Conservation (phyloP, 2,888 invertebrate genomes). For the Anticlea derivata region DNA sequence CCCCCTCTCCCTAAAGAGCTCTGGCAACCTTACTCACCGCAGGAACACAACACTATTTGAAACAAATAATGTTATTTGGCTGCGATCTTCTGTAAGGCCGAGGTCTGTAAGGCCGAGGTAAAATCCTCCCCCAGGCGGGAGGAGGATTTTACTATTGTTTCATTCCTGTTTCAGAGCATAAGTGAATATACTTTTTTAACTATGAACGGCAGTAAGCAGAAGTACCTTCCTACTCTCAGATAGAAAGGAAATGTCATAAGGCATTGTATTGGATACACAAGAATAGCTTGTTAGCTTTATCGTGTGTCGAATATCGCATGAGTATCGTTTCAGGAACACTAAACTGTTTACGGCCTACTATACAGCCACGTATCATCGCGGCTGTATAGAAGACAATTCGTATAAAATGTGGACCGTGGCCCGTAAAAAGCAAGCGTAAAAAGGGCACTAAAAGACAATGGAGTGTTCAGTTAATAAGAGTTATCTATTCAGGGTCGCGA, state of each 20-base stretch:
- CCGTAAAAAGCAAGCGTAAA: constrained; percentile 22
- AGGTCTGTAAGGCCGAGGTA: no score
- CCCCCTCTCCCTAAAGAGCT: no score
- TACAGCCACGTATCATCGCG: constrained; percentile 18
- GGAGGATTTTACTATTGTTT: neutral
- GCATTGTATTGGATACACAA: neutral
- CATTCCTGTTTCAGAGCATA: neutral
- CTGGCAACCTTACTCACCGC: no score
- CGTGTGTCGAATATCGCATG: constrained; percentile 6
- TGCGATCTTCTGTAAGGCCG: no score
- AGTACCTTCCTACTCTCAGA: neutral
- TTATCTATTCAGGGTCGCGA: constrained; percentile 6
- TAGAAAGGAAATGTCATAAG: neutral
- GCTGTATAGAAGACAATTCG: constrained; percentile 16
- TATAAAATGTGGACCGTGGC: constrained; percentile 3
- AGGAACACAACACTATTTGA: no score
- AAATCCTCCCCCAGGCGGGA: no score
- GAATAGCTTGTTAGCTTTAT: constrained; percentile 3
- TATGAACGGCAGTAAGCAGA: neutral
- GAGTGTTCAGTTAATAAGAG: constrained; percentile 26
- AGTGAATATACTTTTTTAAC: no score
- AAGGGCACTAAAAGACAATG: constrained; percentile 29
- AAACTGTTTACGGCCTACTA: constrained; percentile 26
- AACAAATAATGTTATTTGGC: no score
- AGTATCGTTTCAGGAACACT: constrained; percentile 10